Percentiles rank a stretch among this genome's conserved stretches.
Evolutionary conservation across 2,797 vertebrate genomes (phyloP).

Genomic region (Eleutherodactylus coqui): DNA sequence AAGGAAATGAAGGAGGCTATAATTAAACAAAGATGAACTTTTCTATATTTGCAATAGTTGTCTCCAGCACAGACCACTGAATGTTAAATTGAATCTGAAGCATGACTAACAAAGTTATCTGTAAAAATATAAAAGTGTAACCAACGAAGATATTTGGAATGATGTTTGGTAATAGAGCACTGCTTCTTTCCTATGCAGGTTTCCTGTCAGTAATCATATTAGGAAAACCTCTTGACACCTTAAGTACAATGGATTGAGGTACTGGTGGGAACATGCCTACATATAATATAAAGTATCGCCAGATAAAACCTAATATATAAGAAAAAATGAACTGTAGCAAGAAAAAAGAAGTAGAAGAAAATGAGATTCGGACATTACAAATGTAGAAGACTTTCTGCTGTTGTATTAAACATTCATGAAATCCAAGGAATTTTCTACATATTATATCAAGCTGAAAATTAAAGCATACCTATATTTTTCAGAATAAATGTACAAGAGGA

Average conservation of each 20-base stretch:
- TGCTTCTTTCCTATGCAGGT: background rate
- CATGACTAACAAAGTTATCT: background rate
- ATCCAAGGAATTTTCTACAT: too few species aligned
- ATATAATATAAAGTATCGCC: background rate
- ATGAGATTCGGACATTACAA: background rate
- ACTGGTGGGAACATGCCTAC: background rate
- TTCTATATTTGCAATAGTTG: background rate
- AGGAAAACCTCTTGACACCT: background rate
- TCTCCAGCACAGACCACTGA: background rate
- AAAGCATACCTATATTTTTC: too few species aligned
- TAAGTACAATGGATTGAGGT: background rate
- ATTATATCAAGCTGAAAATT: too few species aligned
- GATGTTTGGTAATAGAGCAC: background rate
- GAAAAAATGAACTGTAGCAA: background rate
- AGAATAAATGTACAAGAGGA: too few species aligned
- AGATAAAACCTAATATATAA: background rate
- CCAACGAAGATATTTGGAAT: background rate
- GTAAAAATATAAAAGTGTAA: background rate
- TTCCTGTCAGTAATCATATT: background rate
- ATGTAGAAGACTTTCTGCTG: too few species aligned
- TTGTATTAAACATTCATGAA: too few species aligned
- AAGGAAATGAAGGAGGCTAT: conserved; percentile 29
- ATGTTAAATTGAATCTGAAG: background rate
- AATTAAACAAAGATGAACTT: conserved; percentile 3
- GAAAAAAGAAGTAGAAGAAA: background rate